Conservation (phyloP, 1,140 invertebrate genomes). For the Drosophila burlai region DNA sequence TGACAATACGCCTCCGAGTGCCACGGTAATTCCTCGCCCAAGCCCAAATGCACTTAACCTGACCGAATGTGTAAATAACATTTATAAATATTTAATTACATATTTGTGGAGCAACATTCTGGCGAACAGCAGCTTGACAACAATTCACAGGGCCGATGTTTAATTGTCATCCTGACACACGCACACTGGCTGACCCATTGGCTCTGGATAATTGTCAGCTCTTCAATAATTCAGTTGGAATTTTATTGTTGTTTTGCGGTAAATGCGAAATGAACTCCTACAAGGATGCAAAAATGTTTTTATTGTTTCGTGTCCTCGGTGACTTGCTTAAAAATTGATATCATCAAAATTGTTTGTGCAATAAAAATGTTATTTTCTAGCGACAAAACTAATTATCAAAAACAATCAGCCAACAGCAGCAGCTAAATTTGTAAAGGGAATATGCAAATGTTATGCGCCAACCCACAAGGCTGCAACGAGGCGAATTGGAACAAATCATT, state of each 20-base stretch:
- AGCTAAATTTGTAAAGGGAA: conserved; percentile 24
- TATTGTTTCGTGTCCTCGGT: conserved; percentile 39
- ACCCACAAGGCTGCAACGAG: conserved; percentile 16
- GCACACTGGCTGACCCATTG: conserved; percentile 8
- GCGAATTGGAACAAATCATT: conserved; percentile 61
- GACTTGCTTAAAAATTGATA: conserved; percentile 62
- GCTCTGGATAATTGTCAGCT: conserved; percentile 60
- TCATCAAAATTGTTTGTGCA: conserved; percentile 54
- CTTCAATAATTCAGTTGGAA: conserved; percentile 67
- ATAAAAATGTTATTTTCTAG: conserved; percentile 32
- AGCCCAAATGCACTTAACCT: conserved; percentile 42
- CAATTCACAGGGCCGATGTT: conserved; percentile 48
- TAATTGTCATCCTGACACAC: conserved; percentile 63
- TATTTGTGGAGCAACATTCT: conserved; percentile 46
- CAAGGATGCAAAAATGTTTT: conserved; percentile 49
- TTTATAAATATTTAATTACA: conserved; percentile 69
- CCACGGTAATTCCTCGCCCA: conserved; percentile 10
- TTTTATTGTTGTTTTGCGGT: conserved; percentile 61
- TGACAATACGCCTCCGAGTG: conserved; percentile 5
- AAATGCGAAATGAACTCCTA: conserved; percentile 51
- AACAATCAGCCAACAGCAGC: conserved; percentile 42
- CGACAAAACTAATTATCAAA: conserved; percentile 65
- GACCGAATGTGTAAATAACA: conserved; percentile 53
- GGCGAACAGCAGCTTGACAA: conserved; percentile 39
- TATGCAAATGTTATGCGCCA: conserved; percentile 28